Evolutionary conservation across 2,888 invertebrate species (phyloP).

Genomic region (Aspidiotus rigidus): DNA sequence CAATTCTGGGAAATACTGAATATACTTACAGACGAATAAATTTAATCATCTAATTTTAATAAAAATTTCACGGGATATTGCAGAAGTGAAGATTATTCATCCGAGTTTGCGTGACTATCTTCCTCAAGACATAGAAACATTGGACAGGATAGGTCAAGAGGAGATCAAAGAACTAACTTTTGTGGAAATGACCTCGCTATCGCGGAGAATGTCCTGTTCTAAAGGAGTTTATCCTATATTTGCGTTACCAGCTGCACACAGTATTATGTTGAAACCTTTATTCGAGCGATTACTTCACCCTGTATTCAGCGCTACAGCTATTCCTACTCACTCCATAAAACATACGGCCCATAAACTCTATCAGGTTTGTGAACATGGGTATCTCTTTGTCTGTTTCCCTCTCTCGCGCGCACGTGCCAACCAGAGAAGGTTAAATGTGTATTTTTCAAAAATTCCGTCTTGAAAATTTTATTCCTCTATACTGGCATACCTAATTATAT

Average conservation of each 20-base stretch:
- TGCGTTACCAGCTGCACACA: slow-evolving; percentile 43
- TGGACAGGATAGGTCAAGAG: slow-evolving; percentile 23
- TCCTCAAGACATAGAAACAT: slow-evolving; percentile 23
- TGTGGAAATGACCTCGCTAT: slow-evolving; percentile 42
- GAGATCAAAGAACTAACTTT: slow-evolving; percentile 39
- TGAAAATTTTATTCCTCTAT: no score
- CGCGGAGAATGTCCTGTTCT: slow-evolving; percentile 40
- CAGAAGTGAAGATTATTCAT: slow-evolving; percentile 15
- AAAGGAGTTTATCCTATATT: slow-evolving; percentile 43
- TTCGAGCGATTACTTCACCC: slow-evolving; percentile 43
- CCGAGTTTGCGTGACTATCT: slow-evolving; percentile 11
- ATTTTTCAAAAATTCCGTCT: background rate
- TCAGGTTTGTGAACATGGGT: no score
- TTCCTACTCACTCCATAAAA: no score
- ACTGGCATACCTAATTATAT: no score
- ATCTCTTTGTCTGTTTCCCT: no score
- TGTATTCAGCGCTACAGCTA: slow-evolving; percentile 42
- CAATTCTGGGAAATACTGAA: no score
- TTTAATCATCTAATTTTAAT: slow-evolving; percentile 11
- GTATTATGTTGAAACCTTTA: slow-evolving; percentile 39
- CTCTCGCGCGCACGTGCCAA: no score
- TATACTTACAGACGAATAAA: no score
- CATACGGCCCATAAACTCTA: no score
- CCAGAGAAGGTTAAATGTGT: no score
- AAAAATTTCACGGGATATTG: background rate